phyloP scores from a whole-genome alignment of 2,113 vertebrate genomes.

The Shinisaurus crocodilurus region DNA sequence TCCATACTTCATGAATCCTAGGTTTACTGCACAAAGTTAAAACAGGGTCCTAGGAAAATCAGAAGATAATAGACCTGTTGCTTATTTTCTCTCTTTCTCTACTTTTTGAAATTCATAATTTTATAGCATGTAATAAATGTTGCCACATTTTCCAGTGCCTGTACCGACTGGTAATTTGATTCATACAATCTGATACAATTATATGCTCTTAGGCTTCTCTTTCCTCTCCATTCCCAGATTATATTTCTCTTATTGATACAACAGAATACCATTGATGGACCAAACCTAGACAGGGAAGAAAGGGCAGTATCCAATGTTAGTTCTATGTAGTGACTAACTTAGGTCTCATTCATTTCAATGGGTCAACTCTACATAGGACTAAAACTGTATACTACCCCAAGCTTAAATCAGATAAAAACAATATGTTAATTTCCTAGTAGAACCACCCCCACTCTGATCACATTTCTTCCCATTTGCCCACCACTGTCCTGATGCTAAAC shows the following conservation, averaged over 20 bases:
- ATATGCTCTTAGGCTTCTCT: background rate
- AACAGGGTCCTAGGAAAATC: background rate
- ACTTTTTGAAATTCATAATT: background rate
- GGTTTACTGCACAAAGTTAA: background rate
- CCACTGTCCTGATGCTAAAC: background rate
- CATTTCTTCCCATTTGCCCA: background rate
- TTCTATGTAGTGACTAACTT: too few relatives aligned
- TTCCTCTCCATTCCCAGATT: background rate
- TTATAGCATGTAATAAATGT: background rate
- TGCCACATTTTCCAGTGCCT: background rate
- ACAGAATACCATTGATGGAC: background rate
- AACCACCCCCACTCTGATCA: background rate
- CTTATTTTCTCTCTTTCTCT: accelerated
- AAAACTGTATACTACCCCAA: too few relatives aligned
- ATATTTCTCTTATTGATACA: background rate
- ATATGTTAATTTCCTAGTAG: background rate
- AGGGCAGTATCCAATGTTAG: too few relatives aligned
- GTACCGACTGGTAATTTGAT: background rate
- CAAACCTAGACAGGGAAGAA: background rate
- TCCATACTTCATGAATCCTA: background rate
- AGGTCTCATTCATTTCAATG: too few relatives aligned
- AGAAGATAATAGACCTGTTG: background rate
- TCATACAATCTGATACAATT: background rate
- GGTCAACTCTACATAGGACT: too few relatives aligned
- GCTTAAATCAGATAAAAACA: background rate